Base-by-base conservation (phyloP, 2,888 invertebrate species). In the Resseliella maxima region DNA sequence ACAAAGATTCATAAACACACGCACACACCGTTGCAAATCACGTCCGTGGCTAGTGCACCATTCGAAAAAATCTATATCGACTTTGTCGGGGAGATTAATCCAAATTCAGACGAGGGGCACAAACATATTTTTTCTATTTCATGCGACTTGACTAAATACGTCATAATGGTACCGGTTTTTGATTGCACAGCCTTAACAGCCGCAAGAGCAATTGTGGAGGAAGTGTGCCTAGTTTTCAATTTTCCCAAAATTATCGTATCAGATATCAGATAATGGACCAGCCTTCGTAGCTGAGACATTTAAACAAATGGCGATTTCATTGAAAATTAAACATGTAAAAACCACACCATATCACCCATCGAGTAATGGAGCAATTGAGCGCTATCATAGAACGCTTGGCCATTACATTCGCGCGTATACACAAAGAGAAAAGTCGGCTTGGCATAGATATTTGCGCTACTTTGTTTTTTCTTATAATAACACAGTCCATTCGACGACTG, bases 21-120 rank as follows among this genome's bases (percentile, higher is more conserved):
- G 0, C 85, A 85, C 15, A 46, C 64, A 1, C 72, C 86, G 12
- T 36, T 86, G 85, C 59, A 35, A 35, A 86, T 87, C 41, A 86
- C 85, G 21, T 36, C n/a, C n/a, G 85, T 81, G 21, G 81, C 86
- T 1, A n/a, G 72, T 8, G 24, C 31, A 31, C 87, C 87, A 1
- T 86, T 86, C 27, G 87, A 86, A 0, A 86, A 87, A 83, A 36
- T 86, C 6, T 86, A 85, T 50, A 15, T 87, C 18, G 87, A 87
- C 24, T 81, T 87, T 31, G 85, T 85, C 1, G 87, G 87, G 0
- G 36, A 35, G 5, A 35, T 85, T 85, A 18, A 27, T 86, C 35
- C 85, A n/a, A 64, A 81, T 12, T 50, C 85, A 31, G 18, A 15
- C 10, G 27, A 85, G 0, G 86, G 86, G 0, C 59, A 86, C 35